Conservation (phyloP, 2,888 invertebrate species). For the Baccha elongata region DNA sequence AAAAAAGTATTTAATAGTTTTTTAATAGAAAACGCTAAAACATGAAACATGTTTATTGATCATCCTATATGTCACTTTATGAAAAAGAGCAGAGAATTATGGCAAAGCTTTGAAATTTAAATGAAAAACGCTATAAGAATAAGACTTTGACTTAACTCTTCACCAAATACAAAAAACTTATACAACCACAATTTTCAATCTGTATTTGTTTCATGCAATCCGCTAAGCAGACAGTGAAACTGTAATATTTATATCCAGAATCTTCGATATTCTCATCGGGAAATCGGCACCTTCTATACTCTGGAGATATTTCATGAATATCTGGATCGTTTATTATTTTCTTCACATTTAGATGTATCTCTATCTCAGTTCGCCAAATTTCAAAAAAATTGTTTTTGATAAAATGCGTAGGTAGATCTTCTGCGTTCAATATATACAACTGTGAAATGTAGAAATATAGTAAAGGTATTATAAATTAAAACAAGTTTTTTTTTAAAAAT, state of each 20-base stretch:
- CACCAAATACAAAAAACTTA: slow-evolving; percentile 85
- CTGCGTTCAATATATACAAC: slow-evolving; percentile 78
- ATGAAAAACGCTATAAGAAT: too few relatives aligned
- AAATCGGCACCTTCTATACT: slow-evolving; percentile 88
- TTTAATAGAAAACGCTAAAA: too few relatives aligned
- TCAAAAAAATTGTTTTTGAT: slow-evolving; percentile 67
- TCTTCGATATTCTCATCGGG: slow-evolving; percentile 85
- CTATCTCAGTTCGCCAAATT: slow-evolving; percentile 15
- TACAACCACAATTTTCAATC: slow-evolving; percentile 85
- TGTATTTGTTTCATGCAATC: slow-evolving; percentile 87
- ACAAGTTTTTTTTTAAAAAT: neutral
- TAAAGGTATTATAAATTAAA: neutral
- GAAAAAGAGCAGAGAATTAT: too few relatives aligned
- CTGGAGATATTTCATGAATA: slow-evolving; percentile 84
- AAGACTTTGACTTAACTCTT: slow-evolving; percentile 33
- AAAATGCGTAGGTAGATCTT: slow-evolving; percentile 79
- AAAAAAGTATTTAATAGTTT: too few relatives aligned
- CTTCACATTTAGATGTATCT: slow-evolving; percentile 82
- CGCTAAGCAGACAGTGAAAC: slow-evolving; percentile 88
- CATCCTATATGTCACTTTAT: too few relatives aligned
- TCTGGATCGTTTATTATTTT: slow-evolving; percentile 87
- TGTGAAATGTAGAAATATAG: slow-evolving; percentile 25
- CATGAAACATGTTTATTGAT: too few relatives aligned
- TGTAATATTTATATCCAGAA: slow-evolving; percentile 86
- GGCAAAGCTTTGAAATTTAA: too few relatives aligned